These are phyloP conservation scores for Musca domestica DNA, from an alignment of 1,140 invertebrate genomes.

Conservation along the genomic window DNA sequence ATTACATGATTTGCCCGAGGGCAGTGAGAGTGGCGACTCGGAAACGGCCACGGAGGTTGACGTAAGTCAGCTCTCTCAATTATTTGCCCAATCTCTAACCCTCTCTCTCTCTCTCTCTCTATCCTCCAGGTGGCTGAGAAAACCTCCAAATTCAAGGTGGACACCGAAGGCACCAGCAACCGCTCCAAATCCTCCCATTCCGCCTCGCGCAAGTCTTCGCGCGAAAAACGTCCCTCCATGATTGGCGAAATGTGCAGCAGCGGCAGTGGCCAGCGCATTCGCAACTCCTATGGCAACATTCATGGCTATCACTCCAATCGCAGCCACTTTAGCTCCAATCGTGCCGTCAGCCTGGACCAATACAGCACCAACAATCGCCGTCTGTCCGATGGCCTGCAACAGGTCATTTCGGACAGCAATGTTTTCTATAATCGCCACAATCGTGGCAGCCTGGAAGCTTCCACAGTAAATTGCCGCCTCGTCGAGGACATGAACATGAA, in stretches of 20 bases:
- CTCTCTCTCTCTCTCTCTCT: conserved; percentile 4
- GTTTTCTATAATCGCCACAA: conserved; percentile 51
- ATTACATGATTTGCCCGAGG: conserved; percentile 61
- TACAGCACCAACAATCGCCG: conserved; percentile 50
- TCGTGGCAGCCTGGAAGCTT: conserved; percentile 38
- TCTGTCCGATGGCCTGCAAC: conserved; percentile 49
- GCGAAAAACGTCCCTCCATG: conserved; percentile 53
- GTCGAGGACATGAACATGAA: conserved; percentile 47
- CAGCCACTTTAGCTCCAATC: conserved; percentile 51
- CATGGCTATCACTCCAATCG: conserved; percentile 50
- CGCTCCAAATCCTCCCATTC: conserved; percentile 50
- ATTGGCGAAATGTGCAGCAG: conserved; percentile 53
- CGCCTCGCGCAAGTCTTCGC: conserved; percentile 47
- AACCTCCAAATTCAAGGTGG: conserved; percentile 71
- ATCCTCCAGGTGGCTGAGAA: conserved; percentile 64
- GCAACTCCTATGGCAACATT: conserved; percentile 52
- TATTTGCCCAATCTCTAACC: neutral
- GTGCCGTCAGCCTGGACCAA: conserved; percentile 51
- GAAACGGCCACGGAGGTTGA: conserved; percentile 74
- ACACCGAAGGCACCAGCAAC: conserved; percentile 62
- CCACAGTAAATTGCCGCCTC: conserved; percentile 10
- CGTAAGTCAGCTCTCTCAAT: conserved; percentile 47
- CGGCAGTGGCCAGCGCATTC: conserved; percentile 48
- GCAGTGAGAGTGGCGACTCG: conserved; percentile 64
- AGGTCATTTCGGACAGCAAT: conserved; percentile 52